Percentiles rank a stretch among this genome's conserved stretches.
phyloP scores from a whole-genome alignment of 1,140 invertebrate species.

The Samia ricini region DNA sequence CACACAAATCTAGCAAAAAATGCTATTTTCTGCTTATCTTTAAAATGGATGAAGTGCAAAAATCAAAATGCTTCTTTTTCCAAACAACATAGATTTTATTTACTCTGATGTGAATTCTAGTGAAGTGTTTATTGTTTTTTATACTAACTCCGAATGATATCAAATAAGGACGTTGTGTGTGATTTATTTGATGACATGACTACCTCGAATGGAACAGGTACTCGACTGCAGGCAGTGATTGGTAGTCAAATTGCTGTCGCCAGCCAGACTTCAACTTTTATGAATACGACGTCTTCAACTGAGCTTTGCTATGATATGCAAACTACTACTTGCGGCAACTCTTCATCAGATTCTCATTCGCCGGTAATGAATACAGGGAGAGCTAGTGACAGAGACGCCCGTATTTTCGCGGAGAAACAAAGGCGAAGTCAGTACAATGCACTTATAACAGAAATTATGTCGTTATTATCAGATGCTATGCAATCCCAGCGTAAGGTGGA shows the following conservation, averaged over 20 bases:
- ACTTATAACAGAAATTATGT: conserved; percentile 89
- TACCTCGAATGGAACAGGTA: conserved; percentile 42
- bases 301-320: conserved; percentile 38
- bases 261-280: conserved; percentile 13
- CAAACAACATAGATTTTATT: neutral
- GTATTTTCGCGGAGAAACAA: conserved; percentile 93
- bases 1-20: neutral
- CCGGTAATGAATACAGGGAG: conserved; percentile 51
- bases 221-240: conserved; percentile 39
- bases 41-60: neutral
- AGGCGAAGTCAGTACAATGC: conserved; percentile 93
- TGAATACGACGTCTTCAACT: conserved; percentile 27
- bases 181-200: conserved; percentile 39
- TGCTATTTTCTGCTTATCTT: neutral
- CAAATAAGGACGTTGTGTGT: conserved; percentile 44
- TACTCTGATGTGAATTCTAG: neutral
- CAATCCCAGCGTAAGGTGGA: conserved; percentile 90
- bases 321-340: conserved; percentile 47
- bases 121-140: conserved; percentile 7
- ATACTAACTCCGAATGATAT: conserved; percentile 32
- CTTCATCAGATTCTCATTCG: conserved; percentile 61
- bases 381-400: conserved; percentile 83
- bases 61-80: neutral
- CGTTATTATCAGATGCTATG: conserved; percentile 89
- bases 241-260: conserved; percentile 39